Conservation (phyloP, 1,140 invertebrate genomes). For the Drosophila ironensis region DNA sequence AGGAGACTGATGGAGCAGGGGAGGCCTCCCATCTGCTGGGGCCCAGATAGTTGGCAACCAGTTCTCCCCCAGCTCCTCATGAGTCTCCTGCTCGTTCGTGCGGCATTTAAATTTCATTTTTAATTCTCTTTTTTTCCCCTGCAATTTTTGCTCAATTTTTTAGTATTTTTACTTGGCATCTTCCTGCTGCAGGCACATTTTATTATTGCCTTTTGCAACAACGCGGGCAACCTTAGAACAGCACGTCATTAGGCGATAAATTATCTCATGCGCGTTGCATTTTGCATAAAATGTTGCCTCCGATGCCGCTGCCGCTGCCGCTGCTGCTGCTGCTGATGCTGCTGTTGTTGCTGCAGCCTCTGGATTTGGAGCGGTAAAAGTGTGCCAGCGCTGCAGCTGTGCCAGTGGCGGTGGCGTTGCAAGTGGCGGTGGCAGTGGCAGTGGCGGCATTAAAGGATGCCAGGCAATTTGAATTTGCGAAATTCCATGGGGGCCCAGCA, state of each 20-base stretch:
- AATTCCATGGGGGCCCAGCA: constrained; percentile 60
- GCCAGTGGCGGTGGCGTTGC: constrained; percentile 7
- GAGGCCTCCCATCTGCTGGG: constrained; percentile 3
- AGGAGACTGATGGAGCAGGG: not conserved
- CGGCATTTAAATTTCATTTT: constrained; percentile 72
- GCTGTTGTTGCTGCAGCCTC: constrained; percentile 6
- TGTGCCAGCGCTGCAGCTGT: constrained; percentile 63
- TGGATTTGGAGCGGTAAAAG: constrained; percentile 57
- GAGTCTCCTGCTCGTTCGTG: constrained; percentile 30
- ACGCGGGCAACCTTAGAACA: constrained; percentile 69
- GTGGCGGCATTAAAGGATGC: constrained; percentile 66
- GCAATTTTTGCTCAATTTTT: not conserved
- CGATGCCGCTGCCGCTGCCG: constrained; percentile 8
- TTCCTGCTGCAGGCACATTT: constrained; percentile 50
- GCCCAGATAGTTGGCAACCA: constrained; percentile 41
- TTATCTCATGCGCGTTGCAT: constrained; percentile 72
- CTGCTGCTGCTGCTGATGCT: constrained; percentile 5
- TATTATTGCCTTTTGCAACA: constrained; percentile 71
- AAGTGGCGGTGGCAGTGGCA: constrained; percentile 25
- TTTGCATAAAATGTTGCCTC: constrained; percentile 74
- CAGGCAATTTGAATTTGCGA: constrained; percentile 79
- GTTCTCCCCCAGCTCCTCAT: constrained; percentile 14
- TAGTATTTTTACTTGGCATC: constrained; percentile 12
- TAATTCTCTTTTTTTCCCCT: constrained; percentile 50
- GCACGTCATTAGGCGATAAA: constrained; percentile 80